Evolutionary conservation across 2,888 invertebrate species (phyloP), one percentile per base, ranked within the genome.

Genomic region (Drosophila villosipedis): DNA sequence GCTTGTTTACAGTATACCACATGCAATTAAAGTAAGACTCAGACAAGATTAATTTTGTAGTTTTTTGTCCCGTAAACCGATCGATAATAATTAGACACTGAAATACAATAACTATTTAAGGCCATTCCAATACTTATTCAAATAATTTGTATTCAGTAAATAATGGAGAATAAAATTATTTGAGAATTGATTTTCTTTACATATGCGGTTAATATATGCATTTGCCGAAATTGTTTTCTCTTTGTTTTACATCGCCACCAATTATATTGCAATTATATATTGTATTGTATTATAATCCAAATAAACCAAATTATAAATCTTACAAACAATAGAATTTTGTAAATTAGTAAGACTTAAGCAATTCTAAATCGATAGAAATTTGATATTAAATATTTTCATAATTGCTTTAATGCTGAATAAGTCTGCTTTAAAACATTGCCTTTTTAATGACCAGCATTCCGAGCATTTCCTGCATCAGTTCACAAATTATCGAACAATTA

Each of bases 401-500:
- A 19, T 43, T 39, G 14, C 43, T 7, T 3, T 14, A 47, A 22
- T 22, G 47, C 14, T 47, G 14, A 57, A 43, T 31, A 58, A 19
- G 58, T 12, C 43, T 58, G n/a, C 10, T 9, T 30, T 30, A 16
- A 30, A 30, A n/a, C 39, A n/a, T 30, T 2, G 22, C 7, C 4
- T 2, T 19, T 30, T 57, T 22, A 57, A 68, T 59, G 39, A 28
- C 39, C 33, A 25, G 14, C 33, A 71, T 55, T 70, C 57, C 35
- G 47, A 61, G 35, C 35, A 33, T 33, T 33, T 33, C 12, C 60
- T 52, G 47, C 68, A 77, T 72, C 72, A 77, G 75, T 72, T 59
- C 43, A 63, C 61, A 74, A 68, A 80, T 83, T 68, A 65, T 60
- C 70, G 63, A 60, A 41, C 73, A 82, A 74, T 80, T 83, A 71